phyloP scores from a whole-genome alignment of 2,888 invertebrate species.

The Nebria salina region DNA sequence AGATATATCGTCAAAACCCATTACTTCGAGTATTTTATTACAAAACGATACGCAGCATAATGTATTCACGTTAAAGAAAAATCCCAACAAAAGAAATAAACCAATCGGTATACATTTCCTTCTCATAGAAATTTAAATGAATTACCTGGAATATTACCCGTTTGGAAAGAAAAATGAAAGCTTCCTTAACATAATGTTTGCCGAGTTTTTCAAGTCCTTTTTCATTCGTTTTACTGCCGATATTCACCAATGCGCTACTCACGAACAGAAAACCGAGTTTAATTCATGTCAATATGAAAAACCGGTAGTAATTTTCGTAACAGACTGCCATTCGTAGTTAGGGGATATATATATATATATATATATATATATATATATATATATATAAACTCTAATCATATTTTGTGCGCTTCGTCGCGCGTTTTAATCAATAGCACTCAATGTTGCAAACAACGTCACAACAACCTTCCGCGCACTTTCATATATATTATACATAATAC shows the following conservation, averaged over 20 bases:
- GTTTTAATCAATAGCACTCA: constrained; percentile 17
- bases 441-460: constrained; percentile 15
- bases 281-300: constrained; percentile 15
- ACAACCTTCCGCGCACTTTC: neutral
- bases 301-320: neutral
- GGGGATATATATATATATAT: neutral
- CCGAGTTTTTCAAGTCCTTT: neutral
- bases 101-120: constrained; percentile 8
- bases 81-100: constrained; percentile 13
- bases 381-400: neutral
- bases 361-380: neutral
- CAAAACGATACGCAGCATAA: neutral
- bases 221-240: neutral
- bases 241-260: neutral
- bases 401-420: neutral
- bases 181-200: constrained; percentile 1
- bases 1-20: neutral
- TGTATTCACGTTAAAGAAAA: neutral
- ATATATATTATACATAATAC: neutral
- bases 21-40: neutral
- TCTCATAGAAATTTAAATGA: constrained; percentile 17
- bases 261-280: constrained; percentile 11
- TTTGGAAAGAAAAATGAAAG: neutral
- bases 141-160: constrained; percentile 9
- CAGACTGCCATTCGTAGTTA: neutral